Percentiles rank a stretch among this genome's conserved stretches.
These are phyloP conservation scores for Idaea aversata DNA, from an alignment of 2,888 invertebrate species.

Conservation along the genomic window DNA sequence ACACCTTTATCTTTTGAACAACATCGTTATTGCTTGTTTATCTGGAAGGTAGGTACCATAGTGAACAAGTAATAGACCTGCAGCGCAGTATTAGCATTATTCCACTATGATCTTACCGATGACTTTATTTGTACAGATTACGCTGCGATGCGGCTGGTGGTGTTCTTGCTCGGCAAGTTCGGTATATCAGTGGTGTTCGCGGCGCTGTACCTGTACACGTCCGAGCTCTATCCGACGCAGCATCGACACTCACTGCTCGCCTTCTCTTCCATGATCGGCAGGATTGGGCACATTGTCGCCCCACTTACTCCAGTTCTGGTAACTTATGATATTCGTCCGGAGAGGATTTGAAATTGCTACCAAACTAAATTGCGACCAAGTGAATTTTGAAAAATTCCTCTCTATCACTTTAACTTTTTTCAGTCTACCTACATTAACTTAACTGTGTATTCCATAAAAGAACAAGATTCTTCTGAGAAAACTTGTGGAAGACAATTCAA, in stretches of 20 bases:
- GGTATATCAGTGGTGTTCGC: constrained; percentile 83
- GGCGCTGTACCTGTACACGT: constrained; percentile 83
- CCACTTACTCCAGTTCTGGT: constrained; percentile 85
- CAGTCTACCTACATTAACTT: too few relatives aligned
- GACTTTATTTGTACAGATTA: constrained; percentile 39
- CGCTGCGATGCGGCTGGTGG: constrained; percentile 52
- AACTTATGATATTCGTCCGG: constrained; percentile 24
- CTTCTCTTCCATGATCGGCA: constrained; percentile 86
- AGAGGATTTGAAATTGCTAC: too few relatives aligned
- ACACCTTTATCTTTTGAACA: constrained; percentile 30
- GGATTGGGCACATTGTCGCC: constrained; percentile 85
- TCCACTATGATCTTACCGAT: too few relatives aligned
- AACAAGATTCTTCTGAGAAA: too few relatives aligned
- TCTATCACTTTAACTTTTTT: too few relatives aligned
- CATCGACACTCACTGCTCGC: constrained; percentile 84
- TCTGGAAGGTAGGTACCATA: background rate
- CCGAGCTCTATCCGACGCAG: constrained; percentile 86
- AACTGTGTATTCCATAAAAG: too few relatives aligned
- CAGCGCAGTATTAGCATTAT: too few relatives aligned
- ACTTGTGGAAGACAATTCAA: too few relatives aligned
- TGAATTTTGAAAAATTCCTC: too few relatives aligned
- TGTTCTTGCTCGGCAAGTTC: constrained; percentile 83
- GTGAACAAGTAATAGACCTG: background rate
- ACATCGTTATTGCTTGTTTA: constrained; percentile 17
- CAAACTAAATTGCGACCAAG: too few relatives aligned